phyloP scores from a whole-genome alignment of 2,797 vertebrate species.

The Leptodactylus fallax region DNA sequence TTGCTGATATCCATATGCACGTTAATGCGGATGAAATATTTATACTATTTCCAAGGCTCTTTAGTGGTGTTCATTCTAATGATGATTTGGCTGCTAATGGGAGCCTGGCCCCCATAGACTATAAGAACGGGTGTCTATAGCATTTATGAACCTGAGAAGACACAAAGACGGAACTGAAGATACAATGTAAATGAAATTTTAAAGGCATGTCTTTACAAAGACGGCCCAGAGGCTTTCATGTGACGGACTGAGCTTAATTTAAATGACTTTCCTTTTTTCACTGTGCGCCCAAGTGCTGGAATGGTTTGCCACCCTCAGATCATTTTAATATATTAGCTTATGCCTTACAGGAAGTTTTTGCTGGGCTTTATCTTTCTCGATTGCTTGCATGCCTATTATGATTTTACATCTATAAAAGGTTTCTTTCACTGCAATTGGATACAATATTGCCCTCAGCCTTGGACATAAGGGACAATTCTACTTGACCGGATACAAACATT shows the following conservation, averaged over 20 bases:
- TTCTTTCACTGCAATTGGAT: too few species aligned
- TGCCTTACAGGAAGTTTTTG: background rate
- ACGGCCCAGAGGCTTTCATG: slow-evolving; percentile 20
- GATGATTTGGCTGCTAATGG: slow-evolving; percentile 43
- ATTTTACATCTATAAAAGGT: too few species aligned
- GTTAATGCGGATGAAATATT: slow-evolving; percentile 52
- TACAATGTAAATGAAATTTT: slow-evolving; percentile 36
- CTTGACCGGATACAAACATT: too few species aligned
- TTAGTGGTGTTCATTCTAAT: slow-evolving; percentile 42
- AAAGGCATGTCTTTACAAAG: slow-evolving; percentile 27
- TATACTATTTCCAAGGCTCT: slow-evolving; percentile 40
- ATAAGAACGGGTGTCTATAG: slow-evolving; percentile 38
- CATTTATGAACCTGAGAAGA: slow-evolving; percentile 40
- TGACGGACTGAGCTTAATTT: slow-evolving; percentile 18
- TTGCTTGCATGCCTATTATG: background rate
- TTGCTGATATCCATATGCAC: slow-evolving; percentile 49
- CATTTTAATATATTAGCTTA: slow-evolving; percentile 9
- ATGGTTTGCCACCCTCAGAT: slow-evolving; percentile 18
- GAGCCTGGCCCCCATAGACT: slow-evolving; percentile 21
- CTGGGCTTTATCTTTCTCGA: background rate
- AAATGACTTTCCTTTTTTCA: slow-evolving; percentile 17
- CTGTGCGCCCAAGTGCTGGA: background rate
- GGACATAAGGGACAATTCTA: too few species aligned
- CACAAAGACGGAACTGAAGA: slow-evolving; percentile 22
- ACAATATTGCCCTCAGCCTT: too few species aligned